Evolutionary conservation across 2,797 vertebrate genomes (phyloP).

Genomic region (Sardinella longiceps): DNA sequence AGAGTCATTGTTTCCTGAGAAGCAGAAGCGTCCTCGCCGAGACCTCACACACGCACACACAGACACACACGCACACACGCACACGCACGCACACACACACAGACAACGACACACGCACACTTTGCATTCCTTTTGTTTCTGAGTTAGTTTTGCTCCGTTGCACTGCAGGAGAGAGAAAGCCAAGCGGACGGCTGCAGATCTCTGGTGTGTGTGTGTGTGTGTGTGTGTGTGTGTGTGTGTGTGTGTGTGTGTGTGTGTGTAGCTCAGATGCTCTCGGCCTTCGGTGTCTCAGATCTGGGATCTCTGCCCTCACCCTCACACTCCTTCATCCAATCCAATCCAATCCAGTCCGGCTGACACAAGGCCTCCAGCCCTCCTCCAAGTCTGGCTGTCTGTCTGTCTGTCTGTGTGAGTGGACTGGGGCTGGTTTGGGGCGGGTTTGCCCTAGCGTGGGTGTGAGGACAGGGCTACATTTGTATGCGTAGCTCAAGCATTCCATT

Average conservation of each 20-base stretch:
- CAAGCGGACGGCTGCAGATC: not conserved
- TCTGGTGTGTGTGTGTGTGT: too few species aligned
- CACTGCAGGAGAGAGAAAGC: not conserved
- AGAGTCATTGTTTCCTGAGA: not conserved
- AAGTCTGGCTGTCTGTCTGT: not conserved
- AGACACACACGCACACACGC: not conserved
- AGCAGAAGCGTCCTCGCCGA: not conserved
- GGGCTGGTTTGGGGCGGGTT: not conserved
- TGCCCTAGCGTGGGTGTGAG: not conserved
- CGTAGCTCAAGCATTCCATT: too few species aligned
- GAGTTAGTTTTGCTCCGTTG: not conserved
- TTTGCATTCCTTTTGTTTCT: not conserved
- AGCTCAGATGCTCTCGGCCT: too few species aligned
- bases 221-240: too few species aligned
- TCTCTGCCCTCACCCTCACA: not conserved
- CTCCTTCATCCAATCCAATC: conserved; percentile 8
- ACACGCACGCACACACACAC: not conserved
- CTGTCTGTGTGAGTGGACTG: too few species aligned
- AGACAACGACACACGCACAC: too few species aligned
- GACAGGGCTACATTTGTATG: too few species aligned
- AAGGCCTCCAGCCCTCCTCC: not conserved
- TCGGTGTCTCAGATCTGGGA: not conserved
- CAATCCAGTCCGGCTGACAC: not conserved
- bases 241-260: too few species aligned
- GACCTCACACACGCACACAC: not conserved